Evolutionary conservation across 2,797 vertebrate species (phyloP).

Genomic region (Odontamblyopus lacepedii): DNA sequence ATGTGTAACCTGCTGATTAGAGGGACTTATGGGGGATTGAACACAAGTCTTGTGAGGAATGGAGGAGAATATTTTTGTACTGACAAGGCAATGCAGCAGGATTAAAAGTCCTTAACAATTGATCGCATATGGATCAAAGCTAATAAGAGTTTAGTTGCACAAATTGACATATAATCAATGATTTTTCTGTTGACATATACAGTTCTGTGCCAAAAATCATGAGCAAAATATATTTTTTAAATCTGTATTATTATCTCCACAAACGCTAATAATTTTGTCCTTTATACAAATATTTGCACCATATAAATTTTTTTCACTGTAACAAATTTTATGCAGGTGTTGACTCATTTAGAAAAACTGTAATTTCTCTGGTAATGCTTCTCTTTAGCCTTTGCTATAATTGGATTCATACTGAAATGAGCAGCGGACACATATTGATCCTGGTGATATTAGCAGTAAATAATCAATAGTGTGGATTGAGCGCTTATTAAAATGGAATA

Average conservation of each 20-base stretch:
- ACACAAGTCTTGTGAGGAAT: conserved; percentile 66
- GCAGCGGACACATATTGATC: conserved; percentile 74
- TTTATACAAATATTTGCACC: too few relatives aligned
- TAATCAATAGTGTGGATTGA: conserved; percentile 77
- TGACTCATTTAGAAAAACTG: conserved; percentile 46
- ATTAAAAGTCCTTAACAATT: conserved; percentile 5
- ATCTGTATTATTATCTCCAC: not conserved
- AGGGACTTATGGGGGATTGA: conserved; percentile 79
- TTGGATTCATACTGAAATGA: conserved; percentile 79
- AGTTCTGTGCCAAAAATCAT: not conserved
- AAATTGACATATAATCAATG: conserved; percentile 12
- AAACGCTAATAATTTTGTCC: not conserved
- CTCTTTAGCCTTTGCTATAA: conserved; percentile 70
- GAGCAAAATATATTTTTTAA: not conserved
- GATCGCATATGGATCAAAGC: conserved; percentile 33
- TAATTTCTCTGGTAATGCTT: conserved; percentile 57
- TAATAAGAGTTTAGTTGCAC: conserved; percentile 13
- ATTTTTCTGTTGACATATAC: not conserved
- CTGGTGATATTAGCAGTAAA: conserved; percentile 77
- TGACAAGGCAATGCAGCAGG: conserved; percentile 28
- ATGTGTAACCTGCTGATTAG: conserved; percentile 83
- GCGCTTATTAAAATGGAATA: conserved; percentile 74
- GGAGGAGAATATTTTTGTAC: conserved; percentile 43
- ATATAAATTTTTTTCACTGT: not conserved
- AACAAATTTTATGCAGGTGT: not conserved